phyloP scores from a whole-genome alignment of 2,797 vertebrate species.

The Eutrigla gurnardus region DNA sequence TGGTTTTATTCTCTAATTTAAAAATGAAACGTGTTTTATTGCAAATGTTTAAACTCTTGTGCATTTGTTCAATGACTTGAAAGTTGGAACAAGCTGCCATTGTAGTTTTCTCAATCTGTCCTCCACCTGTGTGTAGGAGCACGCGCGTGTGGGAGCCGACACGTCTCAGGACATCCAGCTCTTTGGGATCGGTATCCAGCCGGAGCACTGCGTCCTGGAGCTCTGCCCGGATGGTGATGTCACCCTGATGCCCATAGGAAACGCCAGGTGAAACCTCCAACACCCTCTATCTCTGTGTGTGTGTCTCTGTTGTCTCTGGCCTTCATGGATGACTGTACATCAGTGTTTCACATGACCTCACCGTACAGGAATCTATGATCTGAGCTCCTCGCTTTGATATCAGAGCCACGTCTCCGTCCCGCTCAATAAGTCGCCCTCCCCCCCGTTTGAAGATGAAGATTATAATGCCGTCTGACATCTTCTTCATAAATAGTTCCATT shows the following conservation, averaged over 20 bases:
- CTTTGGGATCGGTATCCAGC: constrained; percentile 96
- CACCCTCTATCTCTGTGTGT: constrained; percentile 8
- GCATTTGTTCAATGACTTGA: neutral
- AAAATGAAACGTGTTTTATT: constrained; percentile 1
- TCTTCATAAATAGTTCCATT: neutral
- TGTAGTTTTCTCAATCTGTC: constrained; percentile 42
- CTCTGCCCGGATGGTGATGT: constrained; percentile 91
- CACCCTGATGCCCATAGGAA: constrained; percentile 90
- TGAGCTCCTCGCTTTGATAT: constrained; percentile 65
- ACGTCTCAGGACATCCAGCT: constrained; percentile 99
- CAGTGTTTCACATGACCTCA: constrained; percentile 76
- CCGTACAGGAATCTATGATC: constrained; percentile 64
- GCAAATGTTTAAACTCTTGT: neutral
- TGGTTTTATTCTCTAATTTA: constrained; percentile 8
- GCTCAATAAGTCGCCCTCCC: constrained; percentile 30
- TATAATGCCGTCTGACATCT: constrained; percentile 11
- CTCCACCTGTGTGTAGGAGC: constrained; percentile 85
- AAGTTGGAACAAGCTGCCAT: constrained; percentile 14
- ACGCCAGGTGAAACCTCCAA: constrained; percentile 87
- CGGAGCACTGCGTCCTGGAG: constrained; percentile 94
- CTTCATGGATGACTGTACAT: constrained; percentile 60
- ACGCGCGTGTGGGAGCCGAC: constrained; percentile 93
- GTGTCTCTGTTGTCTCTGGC: constrained; percentile 25
- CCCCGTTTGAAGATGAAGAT: constrained; percentile 21
- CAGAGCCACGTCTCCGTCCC: constrained; percentile 56